phyloP scores from a whole-genome alignment of 2,113 vertebrate species.

The Callionymus lyra region DNA sequence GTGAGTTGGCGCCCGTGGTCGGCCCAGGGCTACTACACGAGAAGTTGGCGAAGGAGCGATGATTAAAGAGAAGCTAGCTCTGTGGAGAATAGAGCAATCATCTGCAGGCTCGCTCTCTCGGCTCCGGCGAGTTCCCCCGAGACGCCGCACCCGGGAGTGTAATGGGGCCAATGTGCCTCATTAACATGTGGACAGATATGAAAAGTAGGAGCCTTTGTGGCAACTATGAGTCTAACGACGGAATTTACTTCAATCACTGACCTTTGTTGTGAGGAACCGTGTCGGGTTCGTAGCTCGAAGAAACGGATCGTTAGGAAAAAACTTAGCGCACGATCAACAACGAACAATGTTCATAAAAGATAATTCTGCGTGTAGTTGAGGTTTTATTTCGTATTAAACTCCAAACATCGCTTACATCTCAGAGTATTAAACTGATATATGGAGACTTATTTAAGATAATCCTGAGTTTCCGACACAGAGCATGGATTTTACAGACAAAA shows the following conservation, averaged over 20 bases:
- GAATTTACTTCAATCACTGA: not conserved
- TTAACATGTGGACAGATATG: conserved; percentile 62
- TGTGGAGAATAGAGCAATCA: conserved; percentile 58
- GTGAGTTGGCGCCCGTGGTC: conserved; percentile 45
- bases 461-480: too few species aligned
- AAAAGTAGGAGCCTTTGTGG: conserved; percentile 12
- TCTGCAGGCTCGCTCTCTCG: conserved; percentile 28
- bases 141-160: conserved; percentile 36
- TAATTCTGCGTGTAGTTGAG: too few species aligned
- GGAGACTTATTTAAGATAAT: too few species aligned
- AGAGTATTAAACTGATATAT: too few species aligned
- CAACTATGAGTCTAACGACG: not conserved
- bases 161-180: conserved; percentile 56
- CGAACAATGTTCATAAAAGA: too few species aligned
- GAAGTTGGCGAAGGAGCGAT: conserved; percentile 54
- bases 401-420: too few species aligned
- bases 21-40: conserved; percentile 45
- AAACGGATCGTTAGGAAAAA: too few species aligned
- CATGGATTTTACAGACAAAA: too few species aligned
- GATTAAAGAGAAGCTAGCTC: conserved; percentile 61
- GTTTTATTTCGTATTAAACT: too few species aligned
- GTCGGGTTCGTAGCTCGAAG: too few species aligned
- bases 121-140: conserved; percentile 38
- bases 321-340: too few species aligned
- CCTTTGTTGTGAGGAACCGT: conserved; percentile 5